Conservation (phyloP, 2,113 vertebrate genomes). For the Seriola dumerili region DNA sequence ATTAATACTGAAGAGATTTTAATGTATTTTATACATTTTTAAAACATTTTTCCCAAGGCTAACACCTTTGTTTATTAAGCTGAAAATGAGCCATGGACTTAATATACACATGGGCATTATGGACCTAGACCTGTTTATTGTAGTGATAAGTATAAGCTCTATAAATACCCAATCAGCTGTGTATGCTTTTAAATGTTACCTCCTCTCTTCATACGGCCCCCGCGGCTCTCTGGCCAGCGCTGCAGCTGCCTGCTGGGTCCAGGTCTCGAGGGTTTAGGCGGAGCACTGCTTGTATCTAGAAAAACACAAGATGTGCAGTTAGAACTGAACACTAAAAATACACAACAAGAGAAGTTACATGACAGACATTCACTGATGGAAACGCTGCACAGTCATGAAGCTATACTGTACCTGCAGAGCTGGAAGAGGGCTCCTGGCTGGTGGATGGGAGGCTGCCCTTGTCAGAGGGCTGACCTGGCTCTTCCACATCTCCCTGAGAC, state of each 20-base stretch:
- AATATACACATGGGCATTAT: neutral
- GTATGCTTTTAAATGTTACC: conserved; percentile 27
- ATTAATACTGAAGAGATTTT: no score
- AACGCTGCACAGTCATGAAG: neutral
- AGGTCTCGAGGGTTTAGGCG: conserved; percentile 87
- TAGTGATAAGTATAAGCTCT: neutral
- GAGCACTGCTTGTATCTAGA: conserved; percentile 91
- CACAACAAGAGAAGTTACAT: fast-evolving
- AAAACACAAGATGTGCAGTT: neutral
- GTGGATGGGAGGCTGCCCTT: conserved; percentile 92
- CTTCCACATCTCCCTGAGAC: conserved; percentile 90
- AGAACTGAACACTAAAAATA: neutral
- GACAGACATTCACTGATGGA: neutral
- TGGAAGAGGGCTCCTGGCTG: conserved; percentile 97
- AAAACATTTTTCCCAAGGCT: no score
- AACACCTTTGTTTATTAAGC: neutral
- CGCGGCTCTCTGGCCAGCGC: conserved; percentile 88
- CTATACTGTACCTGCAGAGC: conserved; percentile 86
- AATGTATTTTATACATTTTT: no score
- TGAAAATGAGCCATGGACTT: neutral
- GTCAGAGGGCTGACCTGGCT: conserved; percentile 89
- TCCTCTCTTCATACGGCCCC: conserved; percentile 89
- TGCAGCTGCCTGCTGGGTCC: conserved; percentile 89
- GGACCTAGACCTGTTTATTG: neutral
- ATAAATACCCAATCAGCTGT: neutral